Conservation (phyloP, 1,140 invertebrate species). For the Leptonema lineaticorne region DNA sequence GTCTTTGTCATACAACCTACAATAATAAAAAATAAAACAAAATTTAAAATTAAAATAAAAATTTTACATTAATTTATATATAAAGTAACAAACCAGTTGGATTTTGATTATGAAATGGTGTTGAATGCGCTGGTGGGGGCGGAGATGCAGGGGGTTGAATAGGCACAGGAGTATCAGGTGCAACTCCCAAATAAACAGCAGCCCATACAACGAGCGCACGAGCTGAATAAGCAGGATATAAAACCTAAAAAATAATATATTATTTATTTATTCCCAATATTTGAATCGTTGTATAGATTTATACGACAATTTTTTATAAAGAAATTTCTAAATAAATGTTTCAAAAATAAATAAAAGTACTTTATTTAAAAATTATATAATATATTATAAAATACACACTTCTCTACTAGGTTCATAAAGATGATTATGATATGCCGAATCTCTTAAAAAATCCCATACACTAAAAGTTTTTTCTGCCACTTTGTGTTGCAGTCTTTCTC, state of each 20-base stretch:
- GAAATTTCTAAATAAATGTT: background rate
- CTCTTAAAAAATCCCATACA: constrained; percentile 84
- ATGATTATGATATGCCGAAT: constrained; percentile 80
- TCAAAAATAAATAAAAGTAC: too few relatives aligned
- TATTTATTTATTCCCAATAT: background rate
- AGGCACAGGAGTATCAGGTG: constrained; percentile 39
- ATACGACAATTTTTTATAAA: background rate
- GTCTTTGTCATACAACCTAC: constrained; percentile 69
- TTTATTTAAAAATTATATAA: background rate
- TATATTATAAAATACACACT: constrained; percentile 42
- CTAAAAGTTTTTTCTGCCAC: constrained; percentile 76
- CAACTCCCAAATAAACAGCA: constrained; percentile 76
- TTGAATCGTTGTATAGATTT: background rate
- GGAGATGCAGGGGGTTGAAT: constrained; percentile 29
- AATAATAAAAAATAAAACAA: constrained; percentile 29
- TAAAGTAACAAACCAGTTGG: background rate
- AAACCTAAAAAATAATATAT: constrained; percentile 61
- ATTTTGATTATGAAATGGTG: constrained; percentile 19
- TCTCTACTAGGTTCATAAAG: constrained; percentile 67
- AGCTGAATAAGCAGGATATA: constrained; percentile 84
- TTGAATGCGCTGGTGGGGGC: constrained; percentile 34
- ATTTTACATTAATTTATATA: background rate
- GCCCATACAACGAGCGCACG: constrained; percentile 82
- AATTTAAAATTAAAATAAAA: background rate
- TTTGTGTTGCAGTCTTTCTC: constrained; percentile 69